These are phyloP conservation scores for Machimus atricapillus DNA, from an alignment of 2,888 invertebrate species.

Conservation along the genomic window DNA sequence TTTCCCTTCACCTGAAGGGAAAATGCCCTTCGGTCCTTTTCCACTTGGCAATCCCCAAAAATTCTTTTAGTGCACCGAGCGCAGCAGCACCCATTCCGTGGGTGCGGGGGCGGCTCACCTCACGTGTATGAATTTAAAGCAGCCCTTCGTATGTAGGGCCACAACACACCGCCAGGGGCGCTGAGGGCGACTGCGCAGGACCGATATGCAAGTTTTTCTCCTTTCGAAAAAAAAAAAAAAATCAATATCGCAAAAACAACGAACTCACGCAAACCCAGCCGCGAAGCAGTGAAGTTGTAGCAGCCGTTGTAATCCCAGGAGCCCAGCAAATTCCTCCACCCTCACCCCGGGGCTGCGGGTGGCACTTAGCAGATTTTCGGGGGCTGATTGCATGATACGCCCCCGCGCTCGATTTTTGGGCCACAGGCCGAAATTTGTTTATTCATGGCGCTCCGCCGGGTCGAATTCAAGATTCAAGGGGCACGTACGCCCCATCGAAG, in stretches of 20 bases:
- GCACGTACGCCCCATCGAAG: background rate
- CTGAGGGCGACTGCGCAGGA: background rate
- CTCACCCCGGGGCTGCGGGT: background rate
- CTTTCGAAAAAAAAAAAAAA: background rate
- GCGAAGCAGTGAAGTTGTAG: background rate
- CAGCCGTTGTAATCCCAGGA: background rate
- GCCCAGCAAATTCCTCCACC: background rate
- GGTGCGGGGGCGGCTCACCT: background rate
- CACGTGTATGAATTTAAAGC: background rate
- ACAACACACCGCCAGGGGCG: background rate
- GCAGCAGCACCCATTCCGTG: background rate
- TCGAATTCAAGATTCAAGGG: background rate
- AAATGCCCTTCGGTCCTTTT: background rate
- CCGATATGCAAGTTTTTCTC: background rate
- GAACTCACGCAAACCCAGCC: background rate
- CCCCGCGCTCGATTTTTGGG: background rate
- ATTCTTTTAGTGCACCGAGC: background rate
- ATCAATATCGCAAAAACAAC: background rate
- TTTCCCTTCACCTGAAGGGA: background rate
- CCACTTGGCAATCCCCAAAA: background rate
- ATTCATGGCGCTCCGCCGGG: background rate
- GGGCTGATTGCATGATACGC: background rate
- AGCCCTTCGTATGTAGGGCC: background rate
- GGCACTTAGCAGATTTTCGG: background rate
- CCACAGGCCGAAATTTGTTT: background rate